Evolutionary conservation across 2,797 vertebrate genomes (phyloP).

Genomic region (Micrastur ruficollis): DNA sequence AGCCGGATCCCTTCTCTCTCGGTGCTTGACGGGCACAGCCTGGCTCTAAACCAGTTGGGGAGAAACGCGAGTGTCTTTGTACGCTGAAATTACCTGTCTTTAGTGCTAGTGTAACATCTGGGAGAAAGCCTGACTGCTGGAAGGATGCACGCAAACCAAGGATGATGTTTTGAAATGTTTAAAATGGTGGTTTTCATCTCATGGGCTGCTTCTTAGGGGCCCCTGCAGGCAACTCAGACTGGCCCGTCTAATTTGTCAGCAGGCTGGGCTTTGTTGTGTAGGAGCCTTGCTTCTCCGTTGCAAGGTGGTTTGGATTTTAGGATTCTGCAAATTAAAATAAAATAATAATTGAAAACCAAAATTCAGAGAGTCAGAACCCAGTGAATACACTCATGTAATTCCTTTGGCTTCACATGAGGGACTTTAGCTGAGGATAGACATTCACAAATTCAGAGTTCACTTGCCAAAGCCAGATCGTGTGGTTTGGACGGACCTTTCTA

Average conservation of each 20-base stretch:
- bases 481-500: not conserved
- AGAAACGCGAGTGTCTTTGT: not conserved
- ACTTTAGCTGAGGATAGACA: not conserved
- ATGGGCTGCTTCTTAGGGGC: not conserved
- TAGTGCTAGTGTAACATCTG: not conserved
- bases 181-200: not conserved
- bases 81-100: fast-evolving
- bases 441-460: not conserved
- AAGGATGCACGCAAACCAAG: not conserved
- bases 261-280: not conserved
- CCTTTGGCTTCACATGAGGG: fast-evolving
- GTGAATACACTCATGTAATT: not conserved
- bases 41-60: fast-evolving
- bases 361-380: not conserved
- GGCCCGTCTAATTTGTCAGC: not conserved
- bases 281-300: not conserved
- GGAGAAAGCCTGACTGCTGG: not conserved
- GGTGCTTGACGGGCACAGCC: not conserved
- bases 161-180: too few species aligned
- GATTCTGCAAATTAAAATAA: not conserved
- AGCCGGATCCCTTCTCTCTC: not conserved
- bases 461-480: not conserved
- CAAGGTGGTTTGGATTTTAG: not conserved
- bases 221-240: not conserved
- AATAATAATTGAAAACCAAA: not conserved